Evolutionary conservation across 2,797 vertebrate species (phyloP).

Genomic region (Novumbra hubbsi): DNA sequence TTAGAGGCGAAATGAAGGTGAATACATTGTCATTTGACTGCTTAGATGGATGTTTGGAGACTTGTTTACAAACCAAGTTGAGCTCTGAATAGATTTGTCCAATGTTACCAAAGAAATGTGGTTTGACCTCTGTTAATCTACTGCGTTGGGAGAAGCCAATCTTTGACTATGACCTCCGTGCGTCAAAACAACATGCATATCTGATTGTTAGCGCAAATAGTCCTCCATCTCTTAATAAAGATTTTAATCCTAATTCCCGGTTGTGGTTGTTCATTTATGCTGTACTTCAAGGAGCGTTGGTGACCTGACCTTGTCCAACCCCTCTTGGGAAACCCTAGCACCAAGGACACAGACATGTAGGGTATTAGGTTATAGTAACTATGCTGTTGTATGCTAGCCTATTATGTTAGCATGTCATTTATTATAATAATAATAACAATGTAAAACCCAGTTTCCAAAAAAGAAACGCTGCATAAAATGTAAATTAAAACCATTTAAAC

Average conservation of each 20-base stretch:
- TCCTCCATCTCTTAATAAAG: neutral
- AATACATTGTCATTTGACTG: neutral
- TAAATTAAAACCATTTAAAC: too few relatives aligned
- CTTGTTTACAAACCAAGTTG: neutral
- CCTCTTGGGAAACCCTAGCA: neutral
- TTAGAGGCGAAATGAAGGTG: neutral
- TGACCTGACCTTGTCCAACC: conserved; percentile 23
- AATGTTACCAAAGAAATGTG: neutral
- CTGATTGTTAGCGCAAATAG: conserved; percentile 22
- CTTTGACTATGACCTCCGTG: neutral
- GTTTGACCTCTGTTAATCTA: neutral
- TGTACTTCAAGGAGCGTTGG: neutral
- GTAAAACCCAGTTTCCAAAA: too few relatives aligned
- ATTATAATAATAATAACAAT: too few relatives aligned
- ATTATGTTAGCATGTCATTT: neutral
- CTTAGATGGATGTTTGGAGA: neutral
- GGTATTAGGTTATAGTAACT: neutral
- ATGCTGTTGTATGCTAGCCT: neutral
- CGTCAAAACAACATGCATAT: conserved; percentile 15
- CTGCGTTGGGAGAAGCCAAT: conserved; percentile 9
- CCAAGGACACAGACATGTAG: neutral
- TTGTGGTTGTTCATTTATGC: conserved; percentile 7
- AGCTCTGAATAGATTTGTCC: neutral
- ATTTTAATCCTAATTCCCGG: conserved; percentile 9
- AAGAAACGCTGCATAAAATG: too few relatives aligned